These are phyloP conservation scores for Athene noctua DNA, from an alignment of 2,113 vertebrate species.

Conservation along the genomic window DNA sequence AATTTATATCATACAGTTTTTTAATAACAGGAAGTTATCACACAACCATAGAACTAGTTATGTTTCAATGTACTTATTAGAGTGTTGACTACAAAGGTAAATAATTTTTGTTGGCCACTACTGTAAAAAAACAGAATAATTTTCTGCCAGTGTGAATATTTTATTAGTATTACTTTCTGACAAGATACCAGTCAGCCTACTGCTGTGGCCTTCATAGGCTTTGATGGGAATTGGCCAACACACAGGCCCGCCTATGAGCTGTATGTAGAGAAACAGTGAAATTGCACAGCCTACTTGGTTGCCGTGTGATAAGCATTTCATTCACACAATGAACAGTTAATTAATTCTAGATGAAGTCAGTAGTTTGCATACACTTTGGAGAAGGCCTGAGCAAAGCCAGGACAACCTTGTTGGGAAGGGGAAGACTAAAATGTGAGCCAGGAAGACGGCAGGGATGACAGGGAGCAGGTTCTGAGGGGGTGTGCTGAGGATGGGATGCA, in stretches of 20 bases:
- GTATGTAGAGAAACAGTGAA: neutral
- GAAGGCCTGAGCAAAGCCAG: neutral
- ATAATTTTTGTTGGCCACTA: neutral
- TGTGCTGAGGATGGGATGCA: neutral
- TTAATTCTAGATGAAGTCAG: neutral
- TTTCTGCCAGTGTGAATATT: neutral
- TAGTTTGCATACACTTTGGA: neutral
- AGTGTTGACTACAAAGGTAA: neutral
- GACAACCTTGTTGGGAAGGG: neutral
- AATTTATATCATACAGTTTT: neutral
- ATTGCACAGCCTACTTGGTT: accelerated
- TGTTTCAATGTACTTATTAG: neutral
- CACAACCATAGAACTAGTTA: neutral
- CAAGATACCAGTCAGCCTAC: neutral
- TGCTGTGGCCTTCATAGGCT: neutral
- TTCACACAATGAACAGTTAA: accelerated
- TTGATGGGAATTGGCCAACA: neutral
- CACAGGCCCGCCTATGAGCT: accelerated
- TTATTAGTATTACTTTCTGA: neutral
- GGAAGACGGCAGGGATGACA: neutral
- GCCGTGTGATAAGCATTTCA: accelerated
- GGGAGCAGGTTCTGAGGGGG: neutral
- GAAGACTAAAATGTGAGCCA: neutral
- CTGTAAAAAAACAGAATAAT: neutral
- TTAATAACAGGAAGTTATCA: neutral